Conservation (phyloP, 64 coral and sea anemone species). For the Exaiptasia diaphana region DNA sequence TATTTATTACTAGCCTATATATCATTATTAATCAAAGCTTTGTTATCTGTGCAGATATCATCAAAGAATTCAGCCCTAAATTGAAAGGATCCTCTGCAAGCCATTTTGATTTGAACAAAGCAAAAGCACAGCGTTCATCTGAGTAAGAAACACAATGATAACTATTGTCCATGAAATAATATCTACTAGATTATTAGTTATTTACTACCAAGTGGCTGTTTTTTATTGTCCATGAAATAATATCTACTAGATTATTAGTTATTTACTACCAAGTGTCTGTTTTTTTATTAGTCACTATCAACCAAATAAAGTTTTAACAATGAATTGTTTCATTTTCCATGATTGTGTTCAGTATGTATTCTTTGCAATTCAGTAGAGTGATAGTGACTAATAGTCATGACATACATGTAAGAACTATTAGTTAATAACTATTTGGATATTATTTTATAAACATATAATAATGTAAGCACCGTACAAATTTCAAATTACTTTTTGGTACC, state of each 20-base stretch:
- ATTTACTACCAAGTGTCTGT: neutral
- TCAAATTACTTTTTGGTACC: too few species aligned
- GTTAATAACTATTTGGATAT: too few species aligned
- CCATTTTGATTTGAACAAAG: slow-evolving; percentile 5
- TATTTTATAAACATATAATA: too few species aligned
- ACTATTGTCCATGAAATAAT: neutral
- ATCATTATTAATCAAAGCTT: neutral
- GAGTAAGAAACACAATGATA: too few species aligned
- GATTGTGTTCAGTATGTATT: too few species aligned
- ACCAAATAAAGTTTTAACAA: too few species aligned
- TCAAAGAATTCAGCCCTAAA: slow-evolving; percentile 23
- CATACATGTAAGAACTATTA: too few species aligned
- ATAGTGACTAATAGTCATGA: too few species aligned
- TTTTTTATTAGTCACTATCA: too few species aligned
- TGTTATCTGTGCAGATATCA: slow-evolving; percentile 24
- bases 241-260: neutral
- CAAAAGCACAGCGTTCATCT: neutral
- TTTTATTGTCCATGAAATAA: neutral
- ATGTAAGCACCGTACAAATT: too few species aligned
- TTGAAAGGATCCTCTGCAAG: slow-evolving; percentile 12
- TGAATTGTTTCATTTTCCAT: too few species aligned
- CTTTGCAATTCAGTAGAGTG: too few species aligned
- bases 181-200: neutral
- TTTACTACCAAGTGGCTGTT: neutral
- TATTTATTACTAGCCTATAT: neutral